Evolutionary conservation across 2,797 vertebrate species (phyloP).

Genomic region (Falco naumanni): DNA sequence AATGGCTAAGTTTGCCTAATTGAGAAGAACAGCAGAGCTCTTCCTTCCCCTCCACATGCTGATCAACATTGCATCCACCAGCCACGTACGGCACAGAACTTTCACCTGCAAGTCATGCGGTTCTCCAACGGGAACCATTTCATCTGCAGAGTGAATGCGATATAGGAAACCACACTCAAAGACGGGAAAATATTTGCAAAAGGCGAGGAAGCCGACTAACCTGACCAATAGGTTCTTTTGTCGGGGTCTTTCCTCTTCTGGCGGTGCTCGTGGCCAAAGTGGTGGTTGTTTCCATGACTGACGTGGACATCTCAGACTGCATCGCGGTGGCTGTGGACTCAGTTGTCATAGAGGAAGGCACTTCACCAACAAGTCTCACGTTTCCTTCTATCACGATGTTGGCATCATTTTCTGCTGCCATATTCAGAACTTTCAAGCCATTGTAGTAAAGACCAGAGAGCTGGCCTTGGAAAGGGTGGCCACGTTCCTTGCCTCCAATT

Average conservation of each 20-base stretch:
- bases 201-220: slow-evolving; percentile 73
- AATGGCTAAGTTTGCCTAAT: neutral
- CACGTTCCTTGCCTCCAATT: slow-evolving; percentile 96
- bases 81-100: neutral
- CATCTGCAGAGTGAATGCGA: neutral
- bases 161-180: neutral
- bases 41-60: neutral
- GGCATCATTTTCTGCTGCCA: slow-evolving; percentile 96
- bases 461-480: slow-evolving; percentile 97
- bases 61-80: neutral
- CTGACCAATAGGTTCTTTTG: slow-evolving; percentile 90
- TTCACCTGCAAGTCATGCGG: neutral
- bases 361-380: slow-evolving; percentile 96
- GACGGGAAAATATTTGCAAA: neutral
- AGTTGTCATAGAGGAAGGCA: slow-evolving; percentile 95
- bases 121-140: neutral
- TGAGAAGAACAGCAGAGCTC: neutral
- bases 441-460: slow-evolving; percentile 99
- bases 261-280: slow-evolving; percentile 90
- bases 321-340: slow-evolving; percentile 96
- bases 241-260: slow-evolving; percentile 89
- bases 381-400: slow-evolving; percentile 96
- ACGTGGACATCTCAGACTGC: slow-evolving; percentile 95
- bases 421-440: slow-evolving; percentile 99
- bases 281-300: slow-evolving; percentile 96